Evolutionary conservation across 2,113 vertebrate genomes (phyloP), one percentile per base, ranked within the genome.

Genomic region (Tragelaphus strepsiceros): DNA sequence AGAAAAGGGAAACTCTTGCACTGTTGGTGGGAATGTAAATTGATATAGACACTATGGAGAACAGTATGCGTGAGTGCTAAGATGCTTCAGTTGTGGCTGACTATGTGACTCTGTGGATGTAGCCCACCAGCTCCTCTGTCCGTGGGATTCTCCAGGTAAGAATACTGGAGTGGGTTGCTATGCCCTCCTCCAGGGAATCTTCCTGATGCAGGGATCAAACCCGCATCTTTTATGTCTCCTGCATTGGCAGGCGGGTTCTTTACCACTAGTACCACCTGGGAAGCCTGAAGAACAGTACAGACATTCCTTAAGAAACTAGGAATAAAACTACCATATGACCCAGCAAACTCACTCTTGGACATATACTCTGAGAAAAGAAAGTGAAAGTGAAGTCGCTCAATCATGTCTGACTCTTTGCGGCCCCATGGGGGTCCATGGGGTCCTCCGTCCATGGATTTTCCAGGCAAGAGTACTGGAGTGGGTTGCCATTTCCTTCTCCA

Each of bases 81-180:
- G 71, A 43, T 43, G 35, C 22, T 14, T 77, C 22, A 77, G 21
- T 77, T 2, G 0, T 3, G 19, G 5, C 35, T 11, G 0, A 43
- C 35, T 26, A 2, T 77, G 35, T 26, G 35, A 43, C 21, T 24
- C 67, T 43, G 35, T 77, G 35, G 6, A 43, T 0, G 6, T 43
- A 14, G 22, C 71, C 22, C 71, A 26, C 39, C 71, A 77, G 71
- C 71, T 77, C 22, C 35, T 77, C 71, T 26, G 71, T 74, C 35
- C 71, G 14, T 77, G 71, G 71, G 71, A 43, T 14, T 77, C 71
- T 43, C 35, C 71, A 7, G 3, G 6, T 43, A 77, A 77, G 12
- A 43, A 43, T 26, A 3, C 35, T 77, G 71, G 71, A 77, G 71
- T 77, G 22, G 35, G 35, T 43, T 77, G 71, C 71, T 39, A 77